Evolutionary conservation across 2,888 invertebrate genomes (phyloP).

Genomic region (Oligia fasciuncula): DNA sequence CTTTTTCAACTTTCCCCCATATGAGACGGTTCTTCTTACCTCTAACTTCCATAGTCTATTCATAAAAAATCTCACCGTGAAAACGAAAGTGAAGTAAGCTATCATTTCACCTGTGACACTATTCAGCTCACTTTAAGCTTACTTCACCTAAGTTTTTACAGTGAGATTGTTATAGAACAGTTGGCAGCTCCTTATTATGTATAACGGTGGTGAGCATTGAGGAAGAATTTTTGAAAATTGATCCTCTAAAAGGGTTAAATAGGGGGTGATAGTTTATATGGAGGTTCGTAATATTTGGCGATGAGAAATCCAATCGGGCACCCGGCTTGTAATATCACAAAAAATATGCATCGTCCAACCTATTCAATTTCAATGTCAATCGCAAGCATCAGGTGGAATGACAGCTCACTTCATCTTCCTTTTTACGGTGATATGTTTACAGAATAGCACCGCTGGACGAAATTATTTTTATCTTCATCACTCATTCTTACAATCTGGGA

Average conservation of each 20-base stretch:
- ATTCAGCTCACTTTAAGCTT: too few species aligned
- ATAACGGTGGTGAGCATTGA: not conserved
- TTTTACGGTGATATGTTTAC: too few species aligned
- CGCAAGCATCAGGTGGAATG: too few species aligned
- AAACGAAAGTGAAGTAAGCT: not conserved
- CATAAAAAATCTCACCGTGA: too few species aligned
- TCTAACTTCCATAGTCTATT: too few species aligned
- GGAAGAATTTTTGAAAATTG: not conserved
- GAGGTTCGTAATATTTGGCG: not conserved
- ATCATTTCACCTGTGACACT: too few species aligned
- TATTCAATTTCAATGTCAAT: not conserved
- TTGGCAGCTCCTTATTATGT: not conserved
- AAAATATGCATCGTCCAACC: not conserved
- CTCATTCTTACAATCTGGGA: constrained; percentile 27
- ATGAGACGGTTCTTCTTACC: too few species aligned
- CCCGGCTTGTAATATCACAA: not conserved
- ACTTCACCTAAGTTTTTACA: too few species aligned
- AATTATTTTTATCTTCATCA: constrained; percentile 18
- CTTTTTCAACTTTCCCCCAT: too few species aligned
- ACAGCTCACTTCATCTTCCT: too few species aligned
- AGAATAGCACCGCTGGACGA: too few species aligned
- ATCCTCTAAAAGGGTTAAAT: not conserved
- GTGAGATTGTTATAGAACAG: too few species aligned
- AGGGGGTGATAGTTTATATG: not conserved
- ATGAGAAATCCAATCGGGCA: not conserved